phyloP scores from a whole-genome alignment of 53 echinoderm and acorn worm genomes.

The Paelopatides confundens region DNA sequence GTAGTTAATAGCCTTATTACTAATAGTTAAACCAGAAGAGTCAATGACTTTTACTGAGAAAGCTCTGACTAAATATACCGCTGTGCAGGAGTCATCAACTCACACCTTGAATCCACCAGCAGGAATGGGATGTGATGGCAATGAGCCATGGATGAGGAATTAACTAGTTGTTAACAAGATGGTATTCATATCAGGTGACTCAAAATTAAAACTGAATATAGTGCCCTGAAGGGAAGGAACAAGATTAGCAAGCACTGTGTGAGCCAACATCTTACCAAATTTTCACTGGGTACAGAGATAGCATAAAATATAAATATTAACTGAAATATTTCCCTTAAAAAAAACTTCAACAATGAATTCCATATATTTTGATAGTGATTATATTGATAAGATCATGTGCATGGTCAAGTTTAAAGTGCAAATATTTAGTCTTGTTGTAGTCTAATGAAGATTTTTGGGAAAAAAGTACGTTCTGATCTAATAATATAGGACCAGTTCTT shows the following conservation, averaged over 20 bases:
- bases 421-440: no score
- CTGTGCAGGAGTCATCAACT: conserved; percentile 8
- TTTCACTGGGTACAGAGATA: no score
- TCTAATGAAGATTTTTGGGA: no score
- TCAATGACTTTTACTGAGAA: not conserved
- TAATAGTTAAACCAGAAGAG: not conserved
- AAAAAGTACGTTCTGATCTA: no score
- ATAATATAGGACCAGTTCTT: no score
- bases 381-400: no score
- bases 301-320: not conserved
- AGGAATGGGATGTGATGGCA: conserved; percentile 27
- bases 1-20: not conserved
- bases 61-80: not conserved
- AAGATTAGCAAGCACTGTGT: not conserved
- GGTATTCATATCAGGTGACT: conserved; percentile 36
- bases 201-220: conserved; percentile 10
- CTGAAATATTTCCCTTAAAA: not conserved
- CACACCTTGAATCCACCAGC: not conserved
- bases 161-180: conserved; percentile 1
- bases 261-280: no score
- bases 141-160: not conserved
- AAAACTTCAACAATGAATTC: not conserved
- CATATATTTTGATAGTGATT: no score
- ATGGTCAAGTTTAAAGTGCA: no score
- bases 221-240: not conserved